These are phyloP conservation scores for Eidolon helvum DNA, from an alignment of 2,113 vertebrate species.

Conservation along the genomic window DNA sequence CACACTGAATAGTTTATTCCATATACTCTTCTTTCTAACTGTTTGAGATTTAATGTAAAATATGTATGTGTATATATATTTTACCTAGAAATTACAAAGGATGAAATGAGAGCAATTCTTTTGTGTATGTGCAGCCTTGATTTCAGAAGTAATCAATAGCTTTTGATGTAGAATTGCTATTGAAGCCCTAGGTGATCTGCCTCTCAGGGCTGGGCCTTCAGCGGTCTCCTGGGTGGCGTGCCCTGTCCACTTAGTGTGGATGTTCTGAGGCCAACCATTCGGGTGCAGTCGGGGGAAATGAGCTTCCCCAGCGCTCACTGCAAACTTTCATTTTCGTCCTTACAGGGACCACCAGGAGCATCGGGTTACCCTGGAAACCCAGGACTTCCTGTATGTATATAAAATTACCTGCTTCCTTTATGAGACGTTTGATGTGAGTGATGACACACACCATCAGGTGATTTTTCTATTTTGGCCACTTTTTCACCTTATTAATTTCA, in stretches of 20 bases:
- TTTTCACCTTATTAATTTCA: slow-evolving; percentile 70
- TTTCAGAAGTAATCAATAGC: background rate
- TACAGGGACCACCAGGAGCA: slow-evolving; percentile 91
- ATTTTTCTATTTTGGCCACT: background rate
- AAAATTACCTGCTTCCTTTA: background rate
- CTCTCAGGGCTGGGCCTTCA: rapidly evolving
- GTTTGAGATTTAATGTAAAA: background rate
- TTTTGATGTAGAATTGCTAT: rapidly evolving
- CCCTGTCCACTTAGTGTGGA: background rate
- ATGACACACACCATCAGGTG: background rate
- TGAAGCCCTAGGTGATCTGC: rapidly evolving
- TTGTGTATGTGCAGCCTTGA: background rate
- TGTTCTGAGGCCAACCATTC: background rate
- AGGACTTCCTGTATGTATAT: slow-evolving; percentile 92
- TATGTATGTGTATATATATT: background rate
- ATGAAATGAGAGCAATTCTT: background rate
- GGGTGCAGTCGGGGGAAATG: background rate
- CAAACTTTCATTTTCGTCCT: slow-evolving; percentile 55
- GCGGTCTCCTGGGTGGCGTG: background rate
- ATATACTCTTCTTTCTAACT: background rate
- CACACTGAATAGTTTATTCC: background rate
- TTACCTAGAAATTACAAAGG: background rate
- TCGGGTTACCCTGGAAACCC: slow-evolving; percentile 96
- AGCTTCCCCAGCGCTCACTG: rapidly evolving
- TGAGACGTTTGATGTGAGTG: background rate